Evolutionary conservation across 2,797 vertebrate species (phyloP), one percentile per base, ranked within the genome.

Genomic region (Neosilurus hyrtlii): DNA sequence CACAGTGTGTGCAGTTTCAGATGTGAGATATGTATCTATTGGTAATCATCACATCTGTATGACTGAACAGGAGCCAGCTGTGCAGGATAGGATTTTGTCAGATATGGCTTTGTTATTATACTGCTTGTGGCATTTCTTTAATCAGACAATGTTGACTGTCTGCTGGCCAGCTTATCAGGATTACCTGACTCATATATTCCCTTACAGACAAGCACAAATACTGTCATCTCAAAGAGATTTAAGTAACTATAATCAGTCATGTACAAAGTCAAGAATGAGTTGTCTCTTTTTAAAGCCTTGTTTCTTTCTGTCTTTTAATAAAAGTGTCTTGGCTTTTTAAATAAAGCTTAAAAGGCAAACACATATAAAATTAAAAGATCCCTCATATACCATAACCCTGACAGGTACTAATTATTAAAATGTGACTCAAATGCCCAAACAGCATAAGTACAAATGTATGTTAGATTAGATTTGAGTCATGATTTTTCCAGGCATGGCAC

Each of bases 401-500:
- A 81, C 15, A 77, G 24, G 6, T 63, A n/a, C 9, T 81, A 54
- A 77, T 59, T 59, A 56, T 24, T 22, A 65, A 63, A 71, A 63
- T 62, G 12, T 76, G 26, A 56, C 57, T 56, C 2, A 20, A 81
- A 63, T 71, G 52, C 63, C n/a, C 4, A 59, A 74, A 30, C 62
- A 66, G 59, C 52, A 66, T 62, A 54, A 16, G 14, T 37, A 72
- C 49, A 67, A 30, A 80, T 24, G 66, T 72, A 79, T 80, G 83
- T 85, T 84, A 79, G 79, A 74, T 57, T 63, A 77, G 63, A 86
- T 87, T 80, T 85, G 78, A 30, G 30, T 30, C 30, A 30, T 30
- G 30, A 30, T 30, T 30, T 30, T 30, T 30, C 30, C 30, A 30
- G 30, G 30, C 30, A 30, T 30, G 30, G 30, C 30, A 30, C 30